These are phyloP conservation scores for Typhlichthys eigenmanni DNA, from an alignment of 2,797 vertebrate genomes.

Conservation along the genomic window DNA sequence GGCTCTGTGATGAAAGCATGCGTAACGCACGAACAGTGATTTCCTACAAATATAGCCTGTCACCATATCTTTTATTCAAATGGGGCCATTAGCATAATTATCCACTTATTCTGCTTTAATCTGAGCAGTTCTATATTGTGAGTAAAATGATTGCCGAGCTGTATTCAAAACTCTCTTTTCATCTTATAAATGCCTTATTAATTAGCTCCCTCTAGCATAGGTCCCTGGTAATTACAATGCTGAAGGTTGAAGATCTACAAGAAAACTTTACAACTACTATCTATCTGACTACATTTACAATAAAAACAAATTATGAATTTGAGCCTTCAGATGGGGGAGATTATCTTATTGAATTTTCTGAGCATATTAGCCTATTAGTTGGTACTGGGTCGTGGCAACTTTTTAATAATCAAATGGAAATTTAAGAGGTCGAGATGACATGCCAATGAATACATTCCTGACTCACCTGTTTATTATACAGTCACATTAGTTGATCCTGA, in stretches of 20 bases:
- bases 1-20: constrained; percentile 38
- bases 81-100: constrained; percentile 77
- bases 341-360: constrained; percentile 32
- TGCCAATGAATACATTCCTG: constrained; percentile 72
- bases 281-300: not conserved
- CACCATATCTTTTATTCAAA: constrained; percentile 71
- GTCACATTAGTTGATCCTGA: constrained; percentile 78
- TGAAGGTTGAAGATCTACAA: constrained; percentile 28
- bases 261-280: constrained; percentile 57
- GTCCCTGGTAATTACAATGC: constrained; percentile 66
- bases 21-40: constrained; percentile 41
- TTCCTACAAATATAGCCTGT: constrained; percentile 64
- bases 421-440: constrained; percentile 59
- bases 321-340: constrained; percentile 13
- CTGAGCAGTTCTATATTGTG: constrained; percentile 73
- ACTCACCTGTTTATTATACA: constrained; percentile 84
- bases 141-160: constrained; percentile 72
- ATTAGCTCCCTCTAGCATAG: constrained; percentile 82
- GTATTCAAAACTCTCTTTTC: constrained; percentile 71
- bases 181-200: constrained; percentile 75
- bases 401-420: constrained; percentile 41
- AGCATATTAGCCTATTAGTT: constrained; percentile 9
- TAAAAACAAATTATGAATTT: constrained; percentile 21
- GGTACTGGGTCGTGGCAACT: constrained; percentile 37
- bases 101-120: constrained; percentile 75